Conservation (phyloP, 1,140 invertebrate species). For the Heliconius eleuchia region DNA sequence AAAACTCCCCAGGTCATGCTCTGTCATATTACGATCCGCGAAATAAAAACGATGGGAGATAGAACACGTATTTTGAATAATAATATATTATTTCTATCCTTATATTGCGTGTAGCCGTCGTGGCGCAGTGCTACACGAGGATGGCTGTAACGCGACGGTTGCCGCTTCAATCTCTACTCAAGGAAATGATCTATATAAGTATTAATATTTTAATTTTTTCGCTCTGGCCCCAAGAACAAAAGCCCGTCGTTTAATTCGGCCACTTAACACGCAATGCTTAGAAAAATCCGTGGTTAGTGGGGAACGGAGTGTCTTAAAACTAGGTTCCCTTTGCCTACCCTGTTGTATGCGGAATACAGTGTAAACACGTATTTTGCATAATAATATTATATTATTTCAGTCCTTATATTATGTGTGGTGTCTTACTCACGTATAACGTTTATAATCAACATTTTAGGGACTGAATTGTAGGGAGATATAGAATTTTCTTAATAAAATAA, state of each 20-base stretch:
- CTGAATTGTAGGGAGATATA: background rate
- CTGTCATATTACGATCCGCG: conserved; percentile 20
- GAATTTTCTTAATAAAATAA: background rate
- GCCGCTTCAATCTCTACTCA: too few species aligned
- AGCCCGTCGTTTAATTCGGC: too few species aligned
- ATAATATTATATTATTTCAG: conserved; percentile 22
- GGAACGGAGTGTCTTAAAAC: too few species aligned
- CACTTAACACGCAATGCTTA: too few species aligned
- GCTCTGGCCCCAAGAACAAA: too few species aligned
- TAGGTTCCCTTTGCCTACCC: too few species aligned
- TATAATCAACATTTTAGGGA: background rate
- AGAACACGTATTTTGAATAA: conserved; percentile 37
- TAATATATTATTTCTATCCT: conserved; percentile 21
- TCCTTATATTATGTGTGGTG: background rate
- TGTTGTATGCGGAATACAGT: too few species aligned
- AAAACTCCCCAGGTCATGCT: conserved; percentile 20
- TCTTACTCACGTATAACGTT: background rate
- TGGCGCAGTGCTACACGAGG: too few species aligned
- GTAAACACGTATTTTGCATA: conserved; percentile 30
- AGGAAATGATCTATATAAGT: too few species aligned
- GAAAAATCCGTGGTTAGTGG: too few species aligned
- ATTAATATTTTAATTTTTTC: too few species aligned
- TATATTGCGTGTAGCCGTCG: background rate
- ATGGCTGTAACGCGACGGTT: too few species aligned
- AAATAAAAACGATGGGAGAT: conserved; percentile 37